Evolutionary conservation across 2,113 vertebrate genomes (phyloP).

Genomic region (Todiramphus chloris): DNA sequence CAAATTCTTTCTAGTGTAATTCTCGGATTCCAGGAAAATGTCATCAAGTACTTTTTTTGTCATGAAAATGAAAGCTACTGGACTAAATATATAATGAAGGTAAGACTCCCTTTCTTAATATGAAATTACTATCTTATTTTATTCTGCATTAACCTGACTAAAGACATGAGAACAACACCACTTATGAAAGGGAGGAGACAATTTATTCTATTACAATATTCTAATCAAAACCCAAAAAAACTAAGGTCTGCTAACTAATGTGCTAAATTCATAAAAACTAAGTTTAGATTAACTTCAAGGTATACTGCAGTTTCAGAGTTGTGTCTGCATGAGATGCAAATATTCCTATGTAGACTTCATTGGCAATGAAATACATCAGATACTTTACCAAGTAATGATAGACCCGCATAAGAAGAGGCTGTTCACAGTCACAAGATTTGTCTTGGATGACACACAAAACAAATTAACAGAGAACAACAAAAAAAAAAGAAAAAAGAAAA

Average conservation of each 20-base stretch:
- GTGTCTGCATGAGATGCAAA: conserved; percentile 58
- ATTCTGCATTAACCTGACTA: neutral
- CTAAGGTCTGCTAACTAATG: conserved; percentile 39
- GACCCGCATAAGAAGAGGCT: conserved; percentile 79
- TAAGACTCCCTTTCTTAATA: conserved; percentile 6
- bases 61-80: neutral
- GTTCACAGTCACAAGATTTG: conserved; percentile 81
- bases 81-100: neutral
- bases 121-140: neutral
- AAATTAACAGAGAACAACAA: conserved; percentile 67
- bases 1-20: neutral
- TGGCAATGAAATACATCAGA: conserved; percentile 61
- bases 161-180: neutral
- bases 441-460: conserved; percentile 73
- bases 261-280: conserved; percentile 31
- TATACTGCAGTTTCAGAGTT: conserved; percentile 39
- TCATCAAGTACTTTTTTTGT: neutral
- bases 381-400: conserved; percentile 73
- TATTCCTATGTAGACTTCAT: conserved; percentile 47
- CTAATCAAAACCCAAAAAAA: conserved; percentile 46
- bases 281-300: conserved; percentile 16
- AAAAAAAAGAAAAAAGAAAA: conserved; percentile 45
- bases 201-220: conserved; percentile 47
- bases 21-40: neutral
- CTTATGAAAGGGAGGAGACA: conserved; percentile 23